Conservation (phyloP, 1,140 invertebrate species). For the Antheraea pernyi region DNA sequence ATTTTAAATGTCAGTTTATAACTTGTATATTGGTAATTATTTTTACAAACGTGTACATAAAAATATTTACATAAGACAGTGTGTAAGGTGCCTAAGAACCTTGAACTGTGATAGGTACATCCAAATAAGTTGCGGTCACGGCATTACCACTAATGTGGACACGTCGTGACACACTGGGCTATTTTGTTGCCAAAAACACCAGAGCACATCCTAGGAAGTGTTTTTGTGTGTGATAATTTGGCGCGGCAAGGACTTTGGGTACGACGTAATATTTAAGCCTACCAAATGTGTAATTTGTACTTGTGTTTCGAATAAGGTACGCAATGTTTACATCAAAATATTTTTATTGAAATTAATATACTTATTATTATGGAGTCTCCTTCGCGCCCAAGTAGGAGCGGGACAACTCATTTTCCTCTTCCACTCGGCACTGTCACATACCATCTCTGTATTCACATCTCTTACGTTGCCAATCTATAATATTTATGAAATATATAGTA, state of each 20-base stretch:
- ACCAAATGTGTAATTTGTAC: neutral
- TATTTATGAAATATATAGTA: too few species aligned
- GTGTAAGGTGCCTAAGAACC: conserved; percentile 15
- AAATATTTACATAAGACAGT: neutral
- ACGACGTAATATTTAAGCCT: neutral
- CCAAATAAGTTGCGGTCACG: conserved; percentile 46
- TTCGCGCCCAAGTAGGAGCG: too few species aligned
- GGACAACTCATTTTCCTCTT: too few species aligned
- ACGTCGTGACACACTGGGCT: conserved; percentile 27
- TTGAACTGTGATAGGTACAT: conserved; percentile 51
- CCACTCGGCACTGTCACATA: too few species aligned
- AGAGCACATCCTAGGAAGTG: conserved; percentile 28
- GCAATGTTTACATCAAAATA: too few species aligned
- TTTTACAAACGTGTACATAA: too few species aligned
- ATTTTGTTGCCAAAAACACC: conserved; percentile 9
- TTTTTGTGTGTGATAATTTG: conserved; percentile 23
- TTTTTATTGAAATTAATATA: too few species aligned
- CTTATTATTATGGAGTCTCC: too few species aligned
- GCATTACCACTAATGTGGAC: conserved; percentile 41
- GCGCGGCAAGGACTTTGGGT: conserved; percentile 31
- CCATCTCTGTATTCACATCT: too few species aligned
- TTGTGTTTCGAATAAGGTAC: neutral
- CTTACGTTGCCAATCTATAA: too few species aligned
- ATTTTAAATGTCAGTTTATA: too few species aligned
- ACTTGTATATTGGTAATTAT: too few species aligned